Evolutionary conservation across 2,113 vertebrate genomes (phyloP).

Genomic region (Abramis brama): DNA sequence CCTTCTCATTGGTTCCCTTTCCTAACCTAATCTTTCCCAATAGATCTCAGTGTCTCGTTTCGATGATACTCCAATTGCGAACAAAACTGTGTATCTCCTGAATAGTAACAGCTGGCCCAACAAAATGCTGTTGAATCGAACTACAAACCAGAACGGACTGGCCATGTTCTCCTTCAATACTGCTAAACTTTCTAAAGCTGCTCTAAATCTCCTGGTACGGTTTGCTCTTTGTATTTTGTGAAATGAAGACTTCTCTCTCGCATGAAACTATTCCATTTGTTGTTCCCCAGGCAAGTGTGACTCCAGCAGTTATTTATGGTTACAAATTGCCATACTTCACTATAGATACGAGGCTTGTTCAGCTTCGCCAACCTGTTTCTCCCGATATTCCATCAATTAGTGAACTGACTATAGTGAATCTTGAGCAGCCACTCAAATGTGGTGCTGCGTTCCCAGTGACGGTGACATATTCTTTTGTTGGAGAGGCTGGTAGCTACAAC

Average conservation of each 20-base stretch:
- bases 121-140: conserved; percentile 60
- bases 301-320: rapidly evolving
- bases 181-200: neutral
- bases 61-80: too few relatives aligned
- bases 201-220: conserved; percentile 44
- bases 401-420: conserved; percentile 60
- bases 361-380: neutral
- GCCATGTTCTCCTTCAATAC: conserved; percentile 62
- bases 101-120: conserved; percentile 18
- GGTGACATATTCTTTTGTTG: conserved; percentile 65
- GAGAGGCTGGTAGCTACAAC: conserved; percentile 52
- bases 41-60: too few relatives aligned
- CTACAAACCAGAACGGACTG: conserved; percentile 65
- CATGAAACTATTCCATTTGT: neutral
- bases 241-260: neutral
- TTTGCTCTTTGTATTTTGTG: too few relatives aligned
- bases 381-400: conserved; percentile 57
- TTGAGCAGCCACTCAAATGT: conserved; percentile 59
- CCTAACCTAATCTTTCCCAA: neutral
- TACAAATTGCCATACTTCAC: conserved; percentile 28
- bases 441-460: conserved; percentile 44
- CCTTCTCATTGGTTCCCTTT: neutral
- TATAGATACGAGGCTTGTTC: neutral
- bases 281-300: conserved; percentile 53
- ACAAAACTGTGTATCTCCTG: too few relatives aligned